A percentile compares a stretch with the other conserved stretches of the same genome.
phyloP scores from a whole-genome alignment of 2,888 invertebrate species.

The Abscondita cerata region DNA sequence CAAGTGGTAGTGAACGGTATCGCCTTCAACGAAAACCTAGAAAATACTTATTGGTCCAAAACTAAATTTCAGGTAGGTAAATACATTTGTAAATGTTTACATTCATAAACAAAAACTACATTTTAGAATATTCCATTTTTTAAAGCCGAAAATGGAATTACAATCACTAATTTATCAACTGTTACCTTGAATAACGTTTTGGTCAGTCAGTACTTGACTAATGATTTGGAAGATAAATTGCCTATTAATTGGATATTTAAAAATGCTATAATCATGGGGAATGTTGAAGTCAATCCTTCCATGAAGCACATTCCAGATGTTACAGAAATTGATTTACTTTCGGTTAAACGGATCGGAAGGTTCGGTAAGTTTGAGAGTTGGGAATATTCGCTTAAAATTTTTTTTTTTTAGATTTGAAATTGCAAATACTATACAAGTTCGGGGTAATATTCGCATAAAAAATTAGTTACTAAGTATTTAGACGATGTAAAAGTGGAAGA shows the following conservation, averaged over 20 bases:
- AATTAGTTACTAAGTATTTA: constrained; percentile 32
- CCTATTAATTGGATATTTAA: constrained; percentile 48
- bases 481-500: constrained; percentile 20
- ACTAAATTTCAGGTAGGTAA: constrained; percentile 48
- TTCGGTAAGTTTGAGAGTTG: constrained; percentile 19
- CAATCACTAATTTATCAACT: constrained; percentile 48
- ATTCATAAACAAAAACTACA: neutral
- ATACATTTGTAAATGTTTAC: neutral
- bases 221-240: constrained; percentile 41
- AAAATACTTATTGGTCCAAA: constrained; percentile 53
- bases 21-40: constrained; percentile 40
- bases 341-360: constrained; percentile 49
- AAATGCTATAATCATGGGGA: constrained; percentile 49
- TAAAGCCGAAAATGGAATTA: constrained; percentile 45
- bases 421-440: constrained; percentile 45
- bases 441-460: constrained; percentile 42
- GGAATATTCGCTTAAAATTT: no score
- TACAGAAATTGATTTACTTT: constrained; percentile 43
- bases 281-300: constrained; percentile 44
- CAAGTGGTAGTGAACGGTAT: constrained; percentile 44
- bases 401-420: constrained; percentile 43
- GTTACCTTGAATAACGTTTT: constrained; percentile 47
- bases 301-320: constrained; percentile 48
- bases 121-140: constrained; percentile 48
- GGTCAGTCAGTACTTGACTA: constrained; percentile 48